Conservation (phyloP, 1,140 invertebrate species). For the Bilobella aurantiaca region DNA sequence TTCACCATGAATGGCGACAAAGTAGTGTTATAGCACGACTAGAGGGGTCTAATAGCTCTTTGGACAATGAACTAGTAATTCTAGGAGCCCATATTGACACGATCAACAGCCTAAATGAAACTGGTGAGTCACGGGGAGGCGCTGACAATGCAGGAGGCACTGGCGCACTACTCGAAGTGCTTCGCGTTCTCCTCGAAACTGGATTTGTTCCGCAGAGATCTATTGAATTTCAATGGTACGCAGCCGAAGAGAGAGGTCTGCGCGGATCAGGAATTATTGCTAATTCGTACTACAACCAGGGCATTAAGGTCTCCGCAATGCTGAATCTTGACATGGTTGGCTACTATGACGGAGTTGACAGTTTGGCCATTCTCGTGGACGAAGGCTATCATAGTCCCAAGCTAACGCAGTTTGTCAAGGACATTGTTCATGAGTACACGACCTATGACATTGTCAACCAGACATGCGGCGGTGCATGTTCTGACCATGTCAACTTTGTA, state of each 20-base stretch:
- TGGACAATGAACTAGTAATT: conserved; percentile 8
- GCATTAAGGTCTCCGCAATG: conserved; percentile 3
- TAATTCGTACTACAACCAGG: background rate
- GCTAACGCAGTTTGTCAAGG: background rate
- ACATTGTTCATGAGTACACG: conserved; percentile 5
- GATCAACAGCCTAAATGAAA: background rate
- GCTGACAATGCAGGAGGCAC: conserved; percentile 16
- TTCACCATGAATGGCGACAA: background rate
- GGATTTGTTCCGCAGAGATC: conserved; percentile 4
- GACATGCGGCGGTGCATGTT: background rate
- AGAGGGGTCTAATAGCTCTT: conserved; percentile 2
- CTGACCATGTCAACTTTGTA: background rate
- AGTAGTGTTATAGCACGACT: conserved; percentile 8
- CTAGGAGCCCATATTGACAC: conserved; percentile 16
- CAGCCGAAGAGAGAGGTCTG: conserved; percentile 13
- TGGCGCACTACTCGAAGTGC: conserved; percentile 4
- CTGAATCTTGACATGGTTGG: conserved; percentile 12
- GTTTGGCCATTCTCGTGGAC: background rate
- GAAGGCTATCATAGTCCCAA: background rate
- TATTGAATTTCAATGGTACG: conserved; percentile 20
- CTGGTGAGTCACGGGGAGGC: background rate
- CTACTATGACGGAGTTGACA: background rate
- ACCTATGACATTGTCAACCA: background rate
- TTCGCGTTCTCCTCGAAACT: background rate
- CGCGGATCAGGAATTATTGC: conserved; percentile 12